These are phyloP conservation scores for Tachystola acroxantha DNA, from an alignment of 2,888 invertebrate genomes.

Conservation along the genomic window DNA sequence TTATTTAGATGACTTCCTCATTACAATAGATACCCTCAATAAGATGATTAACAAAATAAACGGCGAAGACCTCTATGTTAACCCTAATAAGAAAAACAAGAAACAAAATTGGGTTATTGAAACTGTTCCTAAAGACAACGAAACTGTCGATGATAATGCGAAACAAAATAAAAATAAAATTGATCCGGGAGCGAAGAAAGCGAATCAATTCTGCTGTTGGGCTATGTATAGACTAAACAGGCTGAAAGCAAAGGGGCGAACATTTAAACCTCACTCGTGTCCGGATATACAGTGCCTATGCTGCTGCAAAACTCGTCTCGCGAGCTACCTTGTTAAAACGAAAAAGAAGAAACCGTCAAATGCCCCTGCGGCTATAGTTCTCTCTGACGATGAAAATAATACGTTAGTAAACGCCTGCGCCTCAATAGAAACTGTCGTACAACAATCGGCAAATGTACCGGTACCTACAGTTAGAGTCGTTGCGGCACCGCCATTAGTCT, in stretches of 20 bases:
- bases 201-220: neutral
- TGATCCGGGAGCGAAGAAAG: neutral
- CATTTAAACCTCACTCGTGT: neutral
- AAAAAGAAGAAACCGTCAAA: no score
- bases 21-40: slow-evolving; percentile 45
- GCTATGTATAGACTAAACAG: neutral
- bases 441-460: neutral
- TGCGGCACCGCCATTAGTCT: neutral
- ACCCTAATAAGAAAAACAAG: slow-evolving; percentile 11
- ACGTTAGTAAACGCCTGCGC: neutral
- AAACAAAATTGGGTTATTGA: slow-evolving; percentile 7
- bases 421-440: slow-evolving; percentile 1
- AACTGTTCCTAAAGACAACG: no score
- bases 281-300: neutral
- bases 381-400: slow-evolving; percentile 10
- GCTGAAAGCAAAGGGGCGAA: no score
- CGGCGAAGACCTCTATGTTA: slow-evolving; percentile 8
- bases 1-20: slow-evolving; percentile 21
- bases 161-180: no score
- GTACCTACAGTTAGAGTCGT: neutral
- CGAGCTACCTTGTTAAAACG: neutral
- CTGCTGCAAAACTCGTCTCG: neutral
- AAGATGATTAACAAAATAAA: slow-evolving; percentile 47
- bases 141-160: no score
- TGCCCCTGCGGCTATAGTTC: slow-evolving; percentile 2